These are phyloP conservation scores for Caenorhabditis latens DNA, from an alignment of 1,140 invertebrate genomes.

Conservation along the genomic window DNA sequence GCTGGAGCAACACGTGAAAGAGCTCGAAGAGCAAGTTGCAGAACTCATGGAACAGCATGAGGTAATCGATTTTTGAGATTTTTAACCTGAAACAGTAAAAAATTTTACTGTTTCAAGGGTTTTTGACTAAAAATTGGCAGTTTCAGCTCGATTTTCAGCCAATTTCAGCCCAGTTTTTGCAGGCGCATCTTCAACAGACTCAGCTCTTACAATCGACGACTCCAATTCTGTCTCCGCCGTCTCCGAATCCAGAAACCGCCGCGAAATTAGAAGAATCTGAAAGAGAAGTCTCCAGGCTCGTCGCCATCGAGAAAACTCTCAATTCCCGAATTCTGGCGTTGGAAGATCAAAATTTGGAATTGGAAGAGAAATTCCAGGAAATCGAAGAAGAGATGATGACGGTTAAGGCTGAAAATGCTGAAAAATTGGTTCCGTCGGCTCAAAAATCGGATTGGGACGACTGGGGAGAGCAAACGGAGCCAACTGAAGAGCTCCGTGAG, in stretches of 20 bases:
- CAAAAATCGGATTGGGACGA: neutral
- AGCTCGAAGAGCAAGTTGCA: constrained; percentile 54
- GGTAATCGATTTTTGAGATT: neutral
- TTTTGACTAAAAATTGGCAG: neutral
- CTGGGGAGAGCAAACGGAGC: constrained; percentile 11
- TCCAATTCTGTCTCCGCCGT: neutral
- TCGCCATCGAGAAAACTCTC: constrained; percentile 3
- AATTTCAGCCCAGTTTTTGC: neutral
- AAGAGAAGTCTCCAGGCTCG: neutral
- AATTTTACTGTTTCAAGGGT: too few relatives aligned
- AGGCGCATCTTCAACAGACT: neutral
- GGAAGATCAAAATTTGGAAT: constrained; percentile 1
- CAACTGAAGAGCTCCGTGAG: neutral
- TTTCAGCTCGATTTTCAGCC: neutral
- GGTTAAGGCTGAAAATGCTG: constrained; percentile 43
- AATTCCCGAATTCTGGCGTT: constrained; percentile 46
- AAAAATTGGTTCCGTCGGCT: constrained; percentile 1
- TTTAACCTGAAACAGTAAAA: too few relatives aligned
- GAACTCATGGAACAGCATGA: constrained; percentile 57
- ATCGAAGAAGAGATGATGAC: constrained; percentile 47
- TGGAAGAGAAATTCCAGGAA: constrained; percentile 3
- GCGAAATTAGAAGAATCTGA: constrained; percentile 9
- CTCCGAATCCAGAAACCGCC: neutral
- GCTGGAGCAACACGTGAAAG: constrained; percentile 40
- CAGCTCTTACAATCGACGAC: neutral